phyloP scores from a whole-genome alignment of 2,888 invertebrate genomes.

The Perdita meconis region DNA sequence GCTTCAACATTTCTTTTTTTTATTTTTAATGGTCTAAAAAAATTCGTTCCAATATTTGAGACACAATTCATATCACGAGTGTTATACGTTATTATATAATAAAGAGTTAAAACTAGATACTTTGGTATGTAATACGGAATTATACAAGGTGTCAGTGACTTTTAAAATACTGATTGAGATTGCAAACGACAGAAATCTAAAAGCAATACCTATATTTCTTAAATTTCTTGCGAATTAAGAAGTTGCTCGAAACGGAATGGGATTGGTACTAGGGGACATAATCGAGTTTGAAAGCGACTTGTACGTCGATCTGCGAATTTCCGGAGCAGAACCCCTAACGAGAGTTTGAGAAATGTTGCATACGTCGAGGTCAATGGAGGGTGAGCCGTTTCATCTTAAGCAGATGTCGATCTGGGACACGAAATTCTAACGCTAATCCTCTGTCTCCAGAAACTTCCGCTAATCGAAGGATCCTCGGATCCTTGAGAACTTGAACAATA shows the following conservation, averaged over 20 bases:
- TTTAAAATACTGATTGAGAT: too few relatives aligned
- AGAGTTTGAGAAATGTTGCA: constrained; percentile 71
- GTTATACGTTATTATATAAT: too few relatives aligned
- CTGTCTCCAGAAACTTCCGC: constrained; percentile 53
- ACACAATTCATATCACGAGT: too few relatives aligned
- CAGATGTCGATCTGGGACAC: constrained; percentile 71
- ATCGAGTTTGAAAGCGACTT: constrained; percentile 30
- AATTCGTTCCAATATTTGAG: too few relatives aligned
- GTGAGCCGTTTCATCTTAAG: constrained; percentile 70
- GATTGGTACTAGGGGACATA: neutral
- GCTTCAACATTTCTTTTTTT: too few relatives aligned
- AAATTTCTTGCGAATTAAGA: neutral
- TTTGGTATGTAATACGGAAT: too few relatives aligned
- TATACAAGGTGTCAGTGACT: too few relatives aligned
- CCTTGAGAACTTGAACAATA: constrained; percentile 15
- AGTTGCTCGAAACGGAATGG: neutral
- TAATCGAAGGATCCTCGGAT: constrained; percentile 38
- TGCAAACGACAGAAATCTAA: neutral
- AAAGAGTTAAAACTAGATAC: too few relatives aligned
- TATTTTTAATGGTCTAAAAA: too few relatives aligned
- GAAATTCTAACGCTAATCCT: constrained; percentile 64
- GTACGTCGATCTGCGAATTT: constrained; percentile 28
- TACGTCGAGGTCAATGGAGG: constrained; percentile 64
- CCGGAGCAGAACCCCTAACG: constrained; percentile 64
- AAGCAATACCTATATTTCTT: neutral